Percentiles rank a stretch among this genome's conserved stretches.
Evolutionary conservation across 2,888 invertebrate species (phyloP).

Genomic region (Hyposoter didymator): DNA sequence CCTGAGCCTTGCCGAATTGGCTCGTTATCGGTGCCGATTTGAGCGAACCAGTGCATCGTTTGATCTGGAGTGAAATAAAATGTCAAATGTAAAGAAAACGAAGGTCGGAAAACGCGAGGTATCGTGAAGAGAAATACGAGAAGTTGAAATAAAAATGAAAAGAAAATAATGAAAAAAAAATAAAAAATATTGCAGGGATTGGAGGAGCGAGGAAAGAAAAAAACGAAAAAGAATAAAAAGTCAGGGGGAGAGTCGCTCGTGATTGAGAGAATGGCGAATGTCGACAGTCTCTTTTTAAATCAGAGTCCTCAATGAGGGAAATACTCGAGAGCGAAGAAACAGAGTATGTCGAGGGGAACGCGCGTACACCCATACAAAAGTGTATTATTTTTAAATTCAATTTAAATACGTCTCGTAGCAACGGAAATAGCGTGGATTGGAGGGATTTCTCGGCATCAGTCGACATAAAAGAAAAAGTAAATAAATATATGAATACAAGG

Average conservation of each 20-base stretch:
- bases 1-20: slow-evolving; percentile 77
- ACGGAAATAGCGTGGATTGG: slow-evolving; percentile 5
- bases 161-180: background rate
- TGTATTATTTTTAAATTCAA: background rate
- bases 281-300: slow-evolving; percentile 57
- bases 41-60: slow-evolving; percentile 84
- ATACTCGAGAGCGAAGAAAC: slow-evolving; percentile 13
- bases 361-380: background rate
- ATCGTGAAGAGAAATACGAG: background rate
- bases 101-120: background rate
- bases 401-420: slow-evolving; percentile 5
- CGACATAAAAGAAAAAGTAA: slow-evolving; percentile 39
- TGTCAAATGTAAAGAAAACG: slow-evolving; percentile 55
- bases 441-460: slow-evolving; percentile 17
- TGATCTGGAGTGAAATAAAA: slow-evolving; percentile 78
- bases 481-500: slow-evolving; percentile 9
- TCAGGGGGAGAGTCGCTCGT: background rate
- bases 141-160: background rate
- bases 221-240: background rate
- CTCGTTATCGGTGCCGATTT: slow-evolving; percentile 79
- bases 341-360: background rate
- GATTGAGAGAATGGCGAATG: slow-evolving; percentile 21
- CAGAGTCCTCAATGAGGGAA: slow-evolving; percentile 15
- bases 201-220: background rate
- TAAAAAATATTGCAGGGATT: slow-evolving; percentile 5